Evolutionary conservation across 2,113 vertebrate genomes (phyloP).

Genomic region (Chroicocephalus ridibundus): DNA sequence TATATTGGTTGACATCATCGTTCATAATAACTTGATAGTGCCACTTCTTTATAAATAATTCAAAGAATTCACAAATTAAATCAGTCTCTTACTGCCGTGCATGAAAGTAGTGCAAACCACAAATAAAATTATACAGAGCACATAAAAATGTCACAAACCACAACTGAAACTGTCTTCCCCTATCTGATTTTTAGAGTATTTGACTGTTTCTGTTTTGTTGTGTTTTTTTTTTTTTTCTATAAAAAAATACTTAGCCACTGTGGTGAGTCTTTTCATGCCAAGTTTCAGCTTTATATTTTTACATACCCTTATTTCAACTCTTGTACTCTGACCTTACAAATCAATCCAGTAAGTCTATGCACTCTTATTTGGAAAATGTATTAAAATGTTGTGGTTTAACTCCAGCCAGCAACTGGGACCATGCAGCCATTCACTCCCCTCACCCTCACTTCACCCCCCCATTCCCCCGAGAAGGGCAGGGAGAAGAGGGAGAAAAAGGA

Average conservation of each 20-base stretch:
- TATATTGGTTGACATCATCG: neutral
- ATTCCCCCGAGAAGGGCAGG: neutral
- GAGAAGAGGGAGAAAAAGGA: neutral
- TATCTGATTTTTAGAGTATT: neutral
- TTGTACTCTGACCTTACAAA: neutral
- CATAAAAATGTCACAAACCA: neutral
- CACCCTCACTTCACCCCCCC: too few relatives aligned
- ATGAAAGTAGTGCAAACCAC: neutral
- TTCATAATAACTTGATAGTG: neutral
- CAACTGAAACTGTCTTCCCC: neutral
- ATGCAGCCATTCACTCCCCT: neutral
- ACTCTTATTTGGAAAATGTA: neutral
- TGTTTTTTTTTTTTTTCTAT: too few relatives aligned
- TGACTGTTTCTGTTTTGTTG: neutral
- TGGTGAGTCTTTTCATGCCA: neutral
- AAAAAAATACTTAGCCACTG: neutral
- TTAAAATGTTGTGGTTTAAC: neutral
- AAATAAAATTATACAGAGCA: neutral
- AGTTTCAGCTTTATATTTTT: neutral
- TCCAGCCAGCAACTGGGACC: neutral
- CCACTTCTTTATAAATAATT: neutral
- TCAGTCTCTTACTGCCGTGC: accelerated
- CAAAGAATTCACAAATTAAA: neutral
- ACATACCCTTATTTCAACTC: neutral
- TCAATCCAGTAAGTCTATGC: neutral